Evolutionary conservation across 53 echinoderm and acorn worm genomes (phyloP).

Genomic region (Paracentrotus lividus): DNA sequence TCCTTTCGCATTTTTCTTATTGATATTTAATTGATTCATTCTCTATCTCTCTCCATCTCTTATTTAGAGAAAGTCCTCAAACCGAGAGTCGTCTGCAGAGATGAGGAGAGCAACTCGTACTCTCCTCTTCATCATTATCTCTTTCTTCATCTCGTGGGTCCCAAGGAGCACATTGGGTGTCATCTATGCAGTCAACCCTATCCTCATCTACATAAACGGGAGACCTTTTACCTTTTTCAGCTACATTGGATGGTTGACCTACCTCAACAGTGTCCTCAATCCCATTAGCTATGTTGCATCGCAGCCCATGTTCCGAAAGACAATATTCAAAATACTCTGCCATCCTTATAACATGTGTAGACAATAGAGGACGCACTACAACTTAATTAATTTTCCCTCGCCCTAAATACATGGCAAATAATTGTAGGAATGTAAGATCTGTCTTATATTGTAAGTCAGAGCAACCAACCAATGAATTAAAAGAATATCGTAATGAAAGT

Average conservation of each 20-base stretch:
- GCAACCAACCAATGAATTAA: no score
- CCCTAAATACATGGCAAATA: no score
- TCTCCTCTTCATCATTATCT: background rate
- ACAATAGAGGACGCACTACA: background rate
- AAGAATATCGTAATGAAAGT: no score
- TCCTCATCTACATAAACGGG: background rate
- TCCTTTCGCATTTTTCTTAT: background rate
- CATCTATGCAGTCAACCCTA: background rate
- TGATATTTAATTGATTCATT: no score
- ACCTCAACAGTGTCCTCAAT: background rate
- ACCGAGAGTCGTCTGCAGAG: background rate
- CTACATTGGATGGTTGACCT: background rate
- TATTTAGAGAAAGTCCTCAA: background rate
- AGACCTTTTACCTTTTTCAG: background rate
- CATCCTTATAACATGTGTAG: background rate
- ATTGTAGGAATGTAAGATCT: no score
- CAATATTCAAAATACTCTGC: background rate
- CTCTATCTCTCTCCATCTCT: background rate
- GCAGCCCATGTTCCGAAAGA: background rate
- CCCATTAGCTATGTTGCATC: background rate
- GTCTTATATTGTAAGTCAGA: no score
- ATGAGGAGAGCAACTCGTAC: background rate
- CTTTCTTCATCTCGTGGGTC: background rate
- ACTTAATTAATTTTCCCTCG: no score
- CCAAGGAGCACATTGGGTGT: background rate